Evolutionary conservation across 2,113 vertebrate species (phyloP).

Genomic region (Nansenia antarctica): DNA sequence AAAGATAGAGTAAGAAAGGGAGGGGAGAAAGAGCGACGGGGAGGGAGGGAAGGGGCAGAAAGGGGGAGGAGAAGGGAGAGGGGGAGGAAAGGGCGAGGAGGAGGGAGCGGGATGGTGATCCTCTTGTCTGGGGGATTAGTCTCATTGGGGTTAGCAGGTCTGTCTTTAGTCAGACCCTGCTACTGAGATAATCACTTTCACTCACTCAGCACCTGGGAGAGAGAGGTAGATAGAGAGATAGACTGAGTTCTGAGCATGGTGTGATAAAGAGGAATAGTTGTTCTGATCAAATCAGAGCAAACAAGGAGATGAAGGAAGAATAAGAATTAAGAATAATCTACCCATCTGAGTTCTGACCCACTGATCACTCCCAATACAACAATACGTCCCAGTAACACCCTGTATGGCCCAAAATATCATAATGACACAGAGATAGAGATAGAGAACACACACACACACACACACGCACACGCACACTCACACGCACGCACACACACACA

Average conservation of each 20-base stretch:
- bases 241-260: neutral
- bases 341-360: no score
- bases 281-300: neutral
- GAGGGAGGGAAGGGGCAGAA: neutral
- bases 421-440: neutral
- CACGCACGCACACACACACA: no score
- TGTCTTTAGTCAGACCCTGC: constrained; percentile 56
- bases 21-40: neutral
- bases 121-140: constrained; percentile 63
- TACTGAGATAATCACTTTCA: constrained; percentile 52
- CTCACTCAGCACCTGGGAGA: constrained; percentile 15
- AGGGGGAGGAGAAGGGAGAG: constrained; percentile 25
- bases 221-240: constrained; percentile 5
- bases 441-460: neutral
- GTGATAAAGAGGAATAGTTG: neutral
- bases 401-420: no score
- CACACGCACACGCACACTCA: no score
- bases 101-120: constrained; percentile 49
- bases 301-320: neutral
- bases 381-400: no score
- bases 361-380: no score
- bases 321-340: no score
- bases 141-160: constrained; percentile 65
- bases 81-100: neutral
- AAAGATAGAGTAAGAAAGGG: neutral